Conservation (phyloP, 2,797 vertebrate species). For the Diglossa cyanea region DNA sequence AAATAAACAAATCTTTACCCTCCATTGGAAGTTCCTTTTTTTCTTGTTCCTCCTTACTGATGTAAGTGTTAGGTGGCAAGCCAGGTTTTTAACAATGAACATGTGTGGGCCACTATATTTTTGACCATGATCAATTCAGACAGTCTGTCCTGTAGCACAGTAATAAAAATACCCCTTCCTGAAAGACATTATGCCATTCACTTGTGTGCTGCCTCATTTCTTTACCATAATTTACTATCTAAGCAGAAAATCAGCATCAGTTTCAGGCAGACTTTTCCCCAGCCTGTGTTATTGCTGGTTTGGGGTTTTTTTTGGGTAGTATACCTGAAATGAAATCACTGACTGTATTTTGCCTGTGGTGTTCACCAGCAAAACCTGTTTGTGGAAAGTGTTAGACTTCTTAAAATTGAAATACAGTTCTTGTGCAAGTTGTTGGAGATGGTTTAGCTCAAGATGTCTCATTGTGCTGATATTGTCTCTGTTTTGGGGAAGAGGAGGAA, state of each 20-base stretch:
- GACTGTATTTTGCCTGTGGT: constrained; percentile 17
- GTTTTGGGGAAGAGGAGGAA: not conserved
- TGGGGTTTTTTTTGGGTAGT: not conserved
- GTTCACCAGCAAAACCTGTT: not conserved
- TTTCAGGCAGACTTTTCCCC: constrained; percentile 5
- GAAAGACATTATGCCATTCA: constrained; percentile 30
- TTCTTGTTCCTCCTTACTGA: not conserved
- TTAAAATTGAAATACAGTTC: not conserved
- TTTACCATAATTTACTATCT: constrained; percentile 5
- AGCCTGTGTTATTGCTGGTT: not conserved
- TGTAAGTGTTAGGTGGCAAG: not conserved
- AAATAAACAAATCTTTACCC: not conserved
- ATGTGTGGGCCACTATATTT: not conserved
- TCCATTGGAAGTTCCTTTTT: not conserved
- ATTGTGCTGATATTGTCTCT: not conserved
- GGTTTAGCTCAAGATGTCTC: not conserved
- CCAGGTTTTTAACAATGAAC: not conserved
- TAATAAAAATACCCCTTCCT: constrained; percentile 59
- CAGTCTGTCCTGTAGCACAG: not conserved
- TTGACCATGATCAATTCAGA: not conserved
- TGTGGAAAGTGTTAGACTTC: not conserved
- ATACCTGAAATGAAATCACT: constrained; percentile 19
- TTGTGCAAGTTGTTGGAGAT: not conserved
- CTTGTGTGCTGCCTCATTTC: constrained; percentile 1
- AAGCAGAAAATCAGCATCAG: not conserved